Conservation (phyloP, 2,888 invertebrate species). For the Yponomeuta evonymella region DNA sequence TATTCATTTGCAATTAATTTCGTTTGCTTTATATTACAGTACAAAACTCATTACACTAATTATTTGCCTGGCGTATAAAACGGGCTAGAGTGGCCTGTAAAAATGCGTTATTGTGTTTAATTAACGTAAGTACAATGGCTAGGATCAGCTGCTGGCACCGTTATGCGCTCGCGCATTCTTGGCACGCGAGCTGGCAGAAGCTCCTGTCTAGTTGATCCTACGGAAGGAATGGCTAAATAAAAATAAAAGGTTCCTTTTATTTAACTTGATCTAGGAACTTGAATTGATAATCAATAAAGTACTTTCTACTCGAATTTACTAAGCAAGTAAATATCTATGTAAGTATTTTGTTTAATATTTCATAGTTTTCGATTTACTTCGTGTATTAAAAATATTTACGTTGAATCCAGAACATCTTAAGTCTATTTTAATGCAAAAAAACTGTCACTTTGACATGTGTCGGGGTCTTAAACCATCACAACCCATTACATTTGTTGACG, state of each 20-base stretch:
- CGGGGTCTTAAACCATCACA: too few relatives aligned
- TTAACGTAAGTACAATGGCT: slow-evolving; percentile 50
- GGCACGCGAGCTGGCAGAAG: slow-evolving; percentile 49
- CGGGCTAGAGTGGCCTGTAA: slow-evolving; percentile 18
- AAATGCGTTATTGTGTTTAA: slow-evolving; percentile 46
- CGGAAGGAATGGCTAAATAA: neutral
- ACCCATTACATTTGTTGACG: too few relatives aligned
- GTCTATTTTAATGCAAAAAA: too few relatives aligned
- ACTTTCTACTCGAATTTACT: too few relatives aligned
- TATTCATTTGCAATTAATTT: slow-evolving; percentile 12
- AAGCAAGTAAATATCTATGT: too few relatives aligned
- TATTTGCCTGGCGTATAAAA: slow-evolving; percentile 8
- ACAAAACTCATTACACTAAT: slow-evolving; percentile 17
- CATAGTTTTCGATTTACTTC: too few relatives aligned
- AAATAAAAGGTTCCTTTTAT: neutral
- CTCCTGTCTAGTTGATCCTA: neutral
- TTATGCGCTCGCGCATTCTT: slow-evolving; percentile 58
- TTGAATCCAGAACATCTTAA: too few relatives aligned
- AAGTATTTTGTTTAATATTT: too few relatives aligned
- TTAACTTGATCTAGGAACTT: neutral
- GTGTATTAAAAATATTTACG: too few relatives aligned
- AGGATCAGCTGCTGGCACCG: slow-evolving; percentile 65
- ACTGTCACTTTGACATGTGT: too few relatives aligned
- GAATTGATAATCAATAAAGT: too few relatives aligned
- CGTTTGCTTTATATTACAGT: slow-evolving; percentile 5